Evolutionary conservation across 1,140 invertebrate genomes (phyloP).

Genomic region (Cryptotermes secundus): DNA sequence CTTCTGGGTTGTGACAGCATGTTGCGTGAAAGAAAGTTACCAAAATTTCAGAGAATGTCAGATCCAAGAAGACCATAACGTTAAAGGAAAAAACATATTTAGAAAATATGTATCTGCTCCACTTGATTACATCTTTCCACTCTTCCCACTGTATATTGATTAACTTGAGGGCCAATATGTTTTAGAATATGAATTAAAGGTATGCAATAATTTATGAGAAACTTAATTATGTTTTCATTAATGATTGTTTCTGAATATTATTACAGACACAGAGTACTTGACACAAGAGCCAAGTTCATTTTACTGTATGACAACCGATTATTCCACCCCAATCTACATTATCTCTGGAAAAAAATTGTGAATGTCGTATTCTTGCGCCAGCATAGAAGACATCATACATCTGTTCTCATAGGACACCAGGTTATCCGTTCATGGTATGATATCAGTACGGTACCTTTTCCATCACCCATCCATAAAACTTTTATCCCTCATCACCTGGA

Average conservation of each 20-base stretch:
- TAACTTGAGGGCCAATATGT: too few species aligned
- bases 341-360: slow-evolving; percentile 74
- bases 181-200: too few species aligned
- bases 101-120: too few species aligned
- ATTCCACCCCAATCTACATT: slow-evolving; percentile 62
- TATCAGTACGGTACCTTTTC: slow-evolving; percentile 69
- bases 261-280: slow-evolving; percentile 63
- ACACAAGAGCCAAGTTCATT: slow-evolving; percentile 67
- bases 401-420: background rate
- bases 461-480: slow-evolving; percentile 53
- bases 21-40: too few species aligned
- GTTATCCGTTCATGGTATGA: slow-evolving; percentile 57
- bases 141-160: too few species aligned
- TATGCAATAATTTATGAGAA: too few species aligned
- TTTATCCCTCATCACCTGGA: slow-evolving; percentile 59
- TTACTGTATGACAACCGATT: slow-evolving; percentile 66
- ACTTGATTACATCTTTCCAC: too few species aligned
- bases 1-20: too few species aligned
- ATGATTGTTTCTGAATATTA: slow-evolving; percentile 10
- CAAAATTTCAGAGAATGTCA: too few species aligned
- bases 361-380: slow-evolving; percentile 70
- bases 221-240: too few species aligned
- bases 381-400: slow-evolving; percentile 43
- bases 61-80: too few species aligned
- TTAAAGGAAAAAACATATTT: too few species aligned